Evolutionary conservation across 2,888 invertebrate genomes (phyloP).

Genomic region (Chloromyia formosa): DNA sequence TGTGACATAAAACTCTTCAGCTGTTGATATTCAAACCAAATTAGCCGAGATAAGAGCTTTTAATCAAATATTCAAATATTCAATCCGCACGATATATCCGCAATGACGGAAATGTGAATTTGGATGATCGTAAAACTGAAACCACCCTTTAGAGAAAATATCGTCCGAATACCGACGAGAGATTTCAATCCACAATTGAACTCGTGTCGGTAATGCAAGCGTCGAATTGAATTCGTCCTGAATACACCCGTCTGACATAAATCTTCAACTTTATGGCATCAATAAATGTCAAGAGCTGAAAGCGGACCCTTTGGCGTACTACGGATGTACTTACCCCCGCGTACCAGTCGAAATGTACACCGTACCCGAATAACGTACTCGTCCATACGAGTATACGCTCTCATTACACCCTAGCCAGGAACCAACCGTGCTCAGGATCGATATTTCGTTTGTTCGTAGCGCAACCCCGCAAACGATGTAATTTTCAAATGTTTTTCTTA

Average conservation of each 20-base stretch:
- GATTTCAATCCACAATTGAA: too few relatives aligned
- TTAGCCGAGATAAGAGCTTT: constrained; percentile 25
- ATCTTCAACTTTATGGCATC: constrained; percentile 64
- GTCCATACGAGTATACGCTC: background rate
- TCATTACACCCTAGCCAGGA: constrained; percentile 2
- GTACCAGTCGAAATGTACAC: too few relatives aligned
- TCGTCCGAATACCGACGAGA: background rate
- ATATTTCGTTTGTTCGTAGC: too few relatives aligned
- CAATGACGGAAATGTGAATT: constrained; percentile 12
- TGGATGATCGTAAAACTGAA: constrained; percentile 32
- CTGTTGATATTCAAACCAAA: background rate
- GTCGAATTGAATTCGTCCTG: background rate
- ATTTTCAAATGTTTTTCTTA: constrained; percentile 30
- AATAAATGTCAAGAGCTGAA: constrained; percentile 63
- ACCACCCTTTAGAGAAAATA: background rate
- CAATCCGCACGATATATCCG: background rate
- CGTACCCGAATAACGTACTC: too few relatives aligned
- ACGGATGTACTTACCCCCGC: background rate
- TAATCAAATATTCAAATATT: constrained; percentile 36
- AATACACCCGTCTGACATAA: constrained; percentile 55
- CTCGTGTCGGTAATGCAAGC: constrained; percentile 13
- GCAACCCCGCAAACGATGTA: constrained; percentile 13
- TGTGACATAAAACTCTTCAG: too few relatives aligned
- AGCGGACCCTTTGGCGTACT: constrained; percentile 43
- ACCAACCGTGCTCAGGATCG: too few relatives aligned